Evolutionary conservation across 2,888 invertebrate genomes (phyloP).

Genomic region (Caprella mutica): DNA sequence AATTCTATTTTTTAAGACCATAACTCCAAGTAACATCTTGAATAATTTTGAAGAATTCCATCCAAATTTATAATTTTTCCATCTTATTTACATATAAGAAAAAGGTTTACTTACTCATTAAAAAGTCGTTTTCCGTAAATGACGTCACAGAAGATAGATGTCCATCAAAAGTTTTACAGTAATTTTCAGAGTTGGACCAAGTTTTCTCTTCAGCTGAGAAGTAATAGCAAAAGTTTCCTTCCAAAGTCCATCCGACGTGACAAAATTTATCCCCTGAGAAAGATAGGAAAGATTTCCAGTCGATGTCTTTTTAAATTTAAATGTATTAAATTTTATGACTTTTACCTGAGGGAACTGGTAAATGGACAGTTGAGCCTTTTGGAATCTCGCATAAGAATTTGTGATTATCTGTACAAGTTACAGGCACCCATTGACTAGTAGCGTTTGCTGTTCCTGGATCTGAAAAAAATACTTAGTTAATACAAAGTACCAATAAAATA

Average conservation of each 20-base stretch:
- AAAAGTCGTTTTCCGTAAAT: slow-evolving; percentile 19
- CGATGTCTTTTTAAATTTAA: too few species aligned
- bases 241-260: slow-evolving; percentile 7
- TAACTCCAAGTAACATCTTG: too few species aligned
- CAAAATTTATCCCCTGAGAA: slow-evolving; percentile 1
- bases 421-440: background rate
- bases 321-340: too few species aligned
- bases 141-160: slow-evolving; percentile 13
- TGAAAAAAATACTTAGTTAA: too few species aligned
- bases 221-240: slow-evolving; percentile 13
- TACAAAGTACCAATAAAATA: too few species aligned
- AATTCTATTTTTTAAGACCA: too few species aligned
- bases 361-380: background rate
- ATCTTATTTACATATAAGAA: too few species aligned
- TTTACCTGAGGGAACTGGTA: background rate
- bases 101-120: too few species aligned
- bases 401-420: background rate
- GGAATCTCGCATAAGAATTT: background rate
- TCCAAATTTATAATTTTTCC: too few species aligned
- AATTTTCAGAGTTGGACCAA: slow-evolving; percentile 3
- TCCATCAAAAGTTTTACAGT: background rate
- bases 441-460: too few species aligned
- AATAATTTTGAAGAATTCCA: too few species aligned
- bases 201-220: slow-evolving; percentile 12
- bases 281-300: too few species aligned